A percentile compares a stretch with the other conserved stretches of the same genome.
phyloP scores from a whole-genome alignment of 2,797 vertebrate species.

The Psittacula derbiana region DNA sequence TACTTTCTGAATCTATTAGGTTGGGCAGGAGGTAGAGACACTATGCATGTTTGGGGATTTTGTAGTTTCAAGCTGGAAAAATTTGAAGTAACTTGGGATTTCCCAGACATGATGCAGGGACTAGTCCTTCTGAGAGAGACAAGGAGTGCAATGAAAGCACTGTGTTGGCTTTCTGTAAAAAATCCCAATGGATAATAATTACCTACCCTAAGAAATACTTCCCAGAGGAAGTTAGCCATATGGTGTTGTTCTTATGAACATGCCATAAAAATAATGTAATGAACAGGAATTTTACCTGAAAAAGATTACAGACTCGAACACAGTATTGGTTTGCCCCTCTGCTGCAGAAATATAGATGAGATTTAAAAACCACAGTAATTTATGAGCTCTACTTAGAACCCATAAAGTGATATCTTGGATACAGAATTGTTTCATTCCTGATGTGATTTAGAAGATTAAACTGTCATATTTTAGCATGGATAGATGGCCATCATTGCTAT shows the following conservation, averaged over 20 bases:
- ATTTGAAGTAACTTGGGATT: background rate
- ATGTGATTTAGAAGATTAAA: conserved; percentile 66
- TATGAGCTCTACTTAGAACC: conserved; percentile 44
- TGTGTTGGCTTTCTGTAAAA: background rate
- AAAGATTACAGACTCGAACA: background rate
- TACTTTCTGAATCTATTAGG: background rate
- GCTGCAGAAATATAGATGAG: conserved; percentile 27
- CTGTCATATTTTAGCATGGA: conserved; percentile 54
- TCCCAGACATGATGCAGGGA: background rate
- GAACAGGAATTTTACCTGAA: background rate
- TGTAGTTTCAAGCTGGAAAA: background rate
- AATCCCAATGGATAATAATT: background rate
- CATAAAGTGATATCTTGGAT: background rate
- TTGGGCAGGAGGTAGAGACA: background rate
- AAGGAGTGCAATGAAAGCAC: background rate
- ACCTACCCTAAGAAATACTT: background rate
- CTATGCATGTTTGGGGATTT: background rate
- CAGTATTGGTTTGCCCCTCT: background rate
- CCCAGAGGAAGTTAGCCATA: background rate
- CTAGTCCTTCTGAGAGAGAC: background rate
- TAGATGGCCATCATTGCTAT: conserved; percentile 24
- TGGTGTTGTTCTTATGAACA: background rate
- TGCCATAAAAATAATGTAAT: background rate
- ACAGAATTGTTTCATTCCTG: conserved; percentile 56
- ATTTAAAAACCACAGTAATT: conserved; percentile 48